Conservation (phyloP, 2,113 vertebrate species). For the Thunnus thynnus region DNA sequence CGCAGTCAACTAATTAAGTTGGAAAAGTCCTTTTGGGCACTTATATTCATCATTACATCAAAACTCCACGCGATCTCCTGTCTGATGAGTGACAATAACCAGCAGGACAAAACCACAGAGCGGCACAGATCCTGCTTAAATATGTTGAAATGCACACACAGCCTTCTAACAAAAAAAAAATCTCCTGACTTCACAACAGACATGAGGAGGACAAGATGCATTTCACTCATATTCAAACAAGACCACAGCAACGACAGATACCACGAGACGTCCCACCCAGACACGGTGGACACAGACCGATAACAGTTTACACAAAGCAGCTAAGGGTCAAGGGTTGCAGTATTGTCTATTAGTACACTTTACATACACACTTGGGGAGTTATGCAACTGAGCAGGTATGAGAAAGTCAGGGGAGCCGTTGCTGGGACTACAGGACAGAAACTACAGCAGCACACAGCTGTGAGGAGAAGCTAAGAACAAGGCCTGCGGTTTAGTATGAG, state of each 20-base stretch:
- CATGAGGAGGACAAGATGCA: constrained; percentile 16
- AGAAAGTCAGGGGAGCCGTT: constrained; percentile 57
- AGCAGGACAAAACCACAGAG: constrained; percentile 38
- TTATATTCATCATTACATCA: neutral
- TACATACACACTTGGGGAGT: constrained; percentile 32
- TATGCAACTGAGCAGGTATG: constrained; percentile 85
- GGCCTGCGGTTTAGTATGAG: constrained; percentile 47
- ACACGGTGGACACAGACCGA: constrained; percentile 2
- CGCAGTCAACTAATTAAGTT: neutral
- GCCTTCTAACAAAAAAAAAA: constrained; percentile 6
- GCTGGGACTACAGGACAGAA: constrained; percentile 41
- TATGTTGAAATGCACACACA: constrained; percentile 24
- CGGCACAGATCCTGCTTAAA: constrained; percentile 26
- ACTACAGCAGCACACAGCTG: constrained; percentile 55
- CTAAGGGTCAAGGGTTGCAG: constrained; percentile 31
- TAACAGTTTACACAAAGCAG: constrained; percentile 9
- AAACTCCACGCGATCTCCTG: constrained; percentile 69
- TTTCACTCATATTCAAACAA: constrained; percentile 42
- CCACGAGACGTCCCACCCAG: constrained; percentile 9
- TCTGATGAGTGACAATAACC: constrained; percentile 42
- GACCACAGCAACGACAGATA: constrained; percentile 20
- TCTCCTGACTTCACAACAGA: neutral
- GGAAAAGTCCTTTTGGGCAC: neutral
- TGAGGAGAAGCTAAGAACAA: constrained; percentile 40
- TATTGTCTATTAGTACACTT: constrained; percentile 25